Conservation (phyloP, 2,888 invertebrate genomes). For the Chirona hameri region DNA sequence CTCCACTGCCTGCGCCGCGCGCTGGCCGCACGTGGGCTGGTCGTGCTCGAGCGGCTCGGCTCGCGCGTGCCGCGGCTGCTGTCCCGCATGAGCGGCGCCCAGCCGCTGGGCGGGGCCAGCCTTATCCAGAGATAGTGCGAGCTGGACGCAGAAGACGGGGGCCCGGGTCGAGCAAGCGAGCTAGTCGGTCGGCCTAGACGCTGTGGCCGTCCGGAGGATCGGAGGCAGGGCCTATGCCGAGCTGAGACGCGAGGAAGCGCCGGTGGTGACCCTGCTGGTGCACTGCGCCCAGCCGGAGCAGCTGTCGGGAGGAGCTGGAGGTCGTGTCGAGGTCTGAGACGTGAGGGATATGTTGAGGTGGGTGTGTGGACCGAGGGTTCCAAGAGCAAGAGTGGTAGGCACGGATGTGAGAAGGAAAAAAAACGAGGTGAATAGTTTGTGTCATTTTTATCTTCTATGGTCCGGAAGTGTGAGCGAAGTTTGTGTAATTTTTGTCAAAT, state of each 20-base stretch:
- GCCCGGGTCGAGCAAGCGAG: not conserved
- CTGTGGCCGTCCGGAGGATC: not conserved
- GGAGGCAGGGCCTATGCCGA: not conserved
- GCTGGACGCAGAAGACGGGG: not conserved
- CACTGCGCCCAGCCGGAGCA: not conserved
- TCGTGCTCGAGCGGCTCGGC: not conserved
- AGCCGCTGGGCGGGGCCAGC: not conserved
- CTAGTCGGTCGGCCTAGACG: not conserved
- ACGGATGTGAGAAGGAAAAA: too few relatives aligned
- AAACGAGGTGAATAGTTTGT: too few relatives aligned
- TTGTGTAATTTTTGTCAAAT: too few relatives aligned
- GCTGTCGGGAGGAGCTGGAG: not conserved
- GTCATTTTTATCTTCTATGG: too few relatives aligned
- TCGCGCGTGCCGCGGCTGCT: not conserved
- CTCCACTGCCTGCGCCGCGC: not conserved
- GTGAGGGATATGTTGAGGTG: too few relatives aligned
- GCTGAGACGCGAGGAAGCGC: not conserved
- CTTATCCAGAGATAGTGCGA: not conserved
- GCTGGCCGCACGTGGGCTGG: not conserved
- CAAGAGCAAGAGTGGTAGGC: too few relatives aligned
- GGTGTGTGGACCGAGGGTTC: too few relatives aligned
- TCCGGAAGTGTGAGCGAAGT: too few relatives aligned
- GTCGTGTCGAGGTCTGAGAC: too few relatives aligned
- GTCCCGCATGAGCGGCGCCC: not conserved
- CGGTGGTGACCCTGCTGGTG: constrained; percentile 6